phyloP scores from a whole-genome alignment of 1,140 invertebrate genomes.

The Homarus americanus region DNA sequence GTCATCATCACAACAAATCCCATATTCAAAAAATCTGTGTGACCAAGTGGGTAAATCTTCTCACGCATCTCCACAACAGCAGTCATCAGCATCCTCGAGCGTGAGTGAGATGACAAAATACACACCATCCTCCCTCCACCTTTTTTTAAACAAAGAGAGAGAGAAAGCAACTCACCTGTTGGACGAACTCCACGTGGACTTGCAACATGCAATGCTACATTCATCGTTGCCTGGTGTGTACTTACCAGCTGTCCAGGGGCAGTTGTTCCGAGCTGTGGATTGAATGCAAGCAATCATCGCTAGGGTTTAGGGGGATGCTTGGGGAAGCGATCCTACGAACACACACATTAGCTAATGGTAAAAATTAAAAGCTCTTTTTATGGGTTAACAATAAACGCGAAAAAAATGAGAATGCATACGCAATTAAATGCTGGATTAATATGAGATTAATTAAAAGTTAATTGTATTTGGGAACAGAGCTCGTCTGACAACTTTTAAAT shows the following conservation, averaged over 20 bases:
- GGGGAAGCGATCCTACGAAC: conserved; percentile 28
- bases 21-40: neutral
- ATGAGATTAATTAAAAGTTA: conserved; percentile 65
- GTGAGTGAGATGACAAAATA: neutral
- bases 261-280: conserved; percentile 70
- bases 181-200: conserved; percentile 26
- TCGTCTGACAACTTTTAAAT: conserved; percentile 50
- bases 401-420: conserved; percentile 56
- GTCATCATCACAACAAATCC: neutral
- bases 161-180: conserved; percentile 42
- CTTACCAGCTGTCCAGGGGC: conserved; percentile 68
- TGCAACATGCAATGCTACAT: conserved; percentile 68
- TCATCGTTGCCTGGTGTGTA: conserved; percentile 50
- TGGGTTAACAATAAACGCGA: conserved; percentile 56
- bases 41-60: neutral
- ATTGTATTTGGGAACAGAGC: conserved; percentile 47
- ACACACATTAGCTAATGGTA: conserved; percentile 28
- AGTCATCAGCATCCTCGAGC: neutral
- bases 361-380: conserved; percentile 47
- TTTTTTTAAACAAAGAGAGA: neutral
- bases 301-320: conserved; percentile 26
- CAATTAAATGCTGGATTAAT: conserved; percentile 58
- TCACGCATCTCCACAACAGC: neutral
- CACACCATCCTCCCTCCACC: too few relatives aligned
- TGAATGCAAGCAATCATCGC: conserved; percentile 67